These are phyloP conservation scores for Leucopsar rothschildi DNA, from an alignment of 2,113 vertebrate genomes.

Conservation along the genomic window DNA sequence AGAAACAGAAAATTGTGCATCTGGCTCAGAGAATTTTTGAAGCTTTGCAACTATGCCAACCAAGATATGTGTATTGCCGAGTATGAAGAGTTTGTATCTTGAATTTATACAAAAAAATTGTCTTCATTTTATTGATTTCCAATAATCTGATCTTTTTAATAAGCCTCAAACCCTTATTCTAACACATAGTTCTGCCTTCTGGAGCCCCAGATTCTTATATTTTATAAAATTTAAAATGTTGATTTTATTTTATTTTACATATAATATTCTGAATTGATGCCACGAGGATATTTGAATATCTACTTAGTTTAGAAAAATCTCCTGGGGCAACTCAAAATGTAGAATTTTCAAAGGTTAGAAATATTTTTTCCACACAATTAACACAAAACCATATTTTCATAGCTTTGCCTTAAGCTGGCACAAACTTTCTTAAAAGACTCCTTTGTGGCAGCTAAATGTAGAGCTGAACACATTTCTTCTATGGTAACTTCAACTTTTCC, in stretches of 20 bases:
- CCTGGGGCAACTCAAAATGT: conserved; percentile 8
- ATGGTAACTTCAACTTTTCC: conserved; percentile 20
- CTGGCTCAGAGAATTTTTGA: not conserved
- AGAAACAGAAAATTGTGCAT: not conserved
- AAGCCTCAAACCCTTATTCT: not conserved
- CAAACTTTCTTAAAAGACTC: not conserved
- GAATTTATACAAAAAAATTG: not conserved
- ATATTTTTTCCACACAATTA: conserved; percentile 59
- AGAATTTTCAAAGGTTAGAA: conserved; percentile 51
- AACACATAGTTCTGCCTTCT: not conserved
- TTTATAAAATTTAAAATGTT: not conserved
- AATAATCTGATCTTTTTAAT: not conserved
- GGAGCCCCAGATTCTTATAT: not conserved
- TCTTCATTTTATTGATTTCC: not conserved
- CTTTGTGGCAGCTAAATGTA: not conserved
- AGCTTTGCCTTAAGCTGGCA: conserved; percentile 41
- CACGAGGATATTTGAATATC: conserved; percentile 36
- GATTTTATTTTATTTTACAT: not conserved
- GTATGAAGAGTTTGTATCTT: not conserved
- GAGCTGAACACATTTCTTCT: not conserved
- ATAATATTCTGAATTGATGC: conserved; percentile 16
- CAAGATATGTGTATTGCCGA: not conserved
- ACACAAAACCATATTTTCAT: conserved; percentile 34
- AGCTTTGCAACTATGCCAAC: not conserved
- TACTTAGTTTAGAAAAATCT: conserved; percentile 12